Percentiles rank a stretch among this genome's conserved stretches.
Evolutionary conservation across 2,797 vertebrate species (phyloP).

Genomic region (Rhinogobio ventralis): DNA sequence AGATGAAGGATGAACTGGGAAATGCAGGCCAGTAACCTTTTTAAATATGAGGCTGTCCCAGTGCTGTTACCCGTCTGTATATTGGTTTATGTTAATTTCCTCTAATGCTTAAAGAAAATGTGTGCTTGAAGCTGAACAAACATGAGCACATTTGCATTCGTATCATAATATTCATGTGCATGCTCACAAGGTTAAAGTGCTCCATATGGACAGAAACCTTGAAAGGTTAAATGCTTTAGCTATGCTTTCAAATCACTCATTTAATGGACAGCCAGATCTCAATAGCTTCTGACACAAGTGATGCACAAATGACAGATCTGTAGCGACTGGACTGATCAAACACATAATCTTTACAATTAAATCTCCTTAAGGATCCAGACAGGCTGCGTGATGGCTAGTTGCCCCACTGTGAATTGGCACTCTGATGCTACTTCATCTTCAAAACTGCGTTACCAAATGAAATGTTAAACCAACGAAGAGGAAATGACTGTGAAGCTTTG

Average conservation of each 20-base stretch:
- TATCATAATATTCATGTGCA: background rate
- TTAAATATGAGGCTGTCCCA: background rate
- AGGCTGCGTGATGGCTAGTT: no score
- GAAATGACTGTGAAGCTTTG: no score
- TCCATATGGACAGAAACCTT: slow-evolving; percentile 4
- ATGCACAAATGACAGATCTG: background rate
- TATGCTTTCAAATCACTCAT: background rate
- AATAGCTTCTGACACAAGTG: background rate
- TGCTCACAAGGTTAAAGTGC: slow-evolving; percentile 13
- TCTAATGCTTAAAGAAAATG: background rate
- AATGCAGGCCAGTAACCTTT: slow-evolving; percentile 26
- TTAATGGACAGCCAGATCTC: background rate
- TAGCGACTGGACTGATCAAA: no score
- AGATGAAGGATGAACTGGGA: background rate
- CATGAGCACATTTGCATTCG: slow-evolving; percentile 18
- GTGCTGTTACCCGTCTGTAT: background rate
- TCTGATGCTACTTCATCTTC: no score
- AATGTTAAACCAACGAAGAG: no score
- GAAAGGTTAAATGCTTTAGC: slow-evolving; percentile 12
- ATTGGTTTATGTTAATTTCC: slow-evolving; percentile 26
- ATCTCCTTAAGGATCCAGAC: no score
- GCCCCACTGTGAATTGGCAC: no score
- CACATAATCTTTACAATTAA: no score
- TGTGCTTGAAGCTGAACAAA: slow-evolving; percentile 10
- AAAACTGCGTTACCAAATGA: no score